These are phyloP conservation scores for Idaea straminata DNA, from an alignment of 2,888 invertebrate genomes.

Conservation along the genomic window DNA sequence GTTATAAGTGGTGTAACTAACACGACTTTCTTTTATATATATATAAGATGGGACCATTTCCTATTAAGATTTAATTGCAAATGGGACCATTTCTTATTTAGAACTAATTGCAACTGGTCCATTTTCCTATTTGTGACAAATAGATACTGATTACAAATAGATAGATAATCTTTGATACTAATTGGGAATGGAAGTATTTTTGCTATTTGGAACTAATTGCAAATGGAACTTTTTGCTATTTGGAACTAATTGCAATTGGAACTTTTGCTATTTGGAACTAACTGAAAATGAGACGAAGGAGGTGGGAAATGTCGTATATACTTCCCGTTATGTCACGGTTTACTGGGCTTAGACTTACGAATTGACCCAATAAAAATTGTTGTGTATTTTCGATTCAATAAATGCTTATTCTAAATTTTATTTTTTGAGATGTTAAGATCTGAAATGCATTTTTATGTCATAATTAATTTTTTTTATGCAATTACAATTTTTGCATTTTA, in stretches of 20 bases:
- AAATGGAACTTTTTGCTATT: not conserved
- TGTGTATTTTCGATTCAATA: no score
- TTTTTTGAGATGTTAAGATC: not conserved
- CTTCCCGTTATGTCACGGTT: no score
- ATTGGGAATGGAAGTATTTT: not conserved
- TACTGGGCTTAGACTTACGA: not conserved
- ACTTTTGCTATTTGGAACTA: not conserved
- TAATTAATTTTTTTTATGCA: not conserved
- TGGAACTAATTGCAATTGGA: not conserved
- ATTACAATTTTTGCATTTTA: not conserved
- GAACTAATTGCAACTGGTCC: not conserved
- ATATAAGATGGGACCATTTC: no score
- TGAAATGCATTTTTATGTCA: not conserved
- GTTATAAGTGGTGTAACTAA: no score
- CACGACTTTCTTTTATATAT: no score
- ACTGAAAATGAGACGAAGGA: not conserved
- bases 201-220: not conserved
- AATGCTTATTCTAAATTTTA: not conserved
- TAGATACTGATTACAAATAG: no score
- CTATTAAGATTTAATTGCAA: not conserved
- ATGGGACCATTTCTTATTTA: not conserved
- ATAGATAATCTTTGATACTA: no score
- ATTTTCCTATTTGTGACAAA: not conserved
- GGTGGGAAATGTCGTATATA: no score
- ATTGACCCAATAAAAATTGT: not conserved